A percentile compares a stretch with the other conserved stretches of the same genome.
These are phyloP conservation scores for Drosophila siamana DNA, from an alignment of 2,888 invertebrate species.

Conservation along the genomic window DNA sequence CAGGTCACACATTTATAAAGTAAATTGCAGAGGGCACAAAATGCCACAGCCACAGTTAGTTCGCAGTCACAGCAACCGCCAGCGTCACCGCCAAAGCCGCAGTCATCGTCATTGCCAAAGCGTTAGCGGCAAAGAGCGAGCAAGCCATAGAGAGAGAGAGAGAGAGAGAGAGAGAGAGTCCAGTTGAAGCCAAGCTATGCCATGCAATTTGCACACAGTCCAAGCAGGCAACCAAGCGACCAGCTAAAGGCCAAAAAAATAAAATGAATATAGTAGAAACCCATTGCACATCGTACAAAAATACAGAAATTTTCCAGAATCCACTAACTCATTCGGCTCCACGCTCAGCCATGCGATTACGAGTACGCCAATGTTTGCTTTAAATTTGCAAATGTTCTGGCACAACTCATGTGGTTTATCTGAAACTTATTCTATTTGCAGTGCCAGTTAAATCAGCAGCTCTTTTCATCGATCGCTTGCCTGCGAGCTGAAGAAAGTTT, in stretches of 20 bases:
- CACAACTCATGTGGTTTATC: conserved; percentile 27
- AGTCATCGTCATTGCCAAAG: background rate
- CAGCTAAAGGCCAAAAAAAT: conserved; percentile 13
- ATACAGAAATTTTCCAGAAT: conserved; percentile 29
- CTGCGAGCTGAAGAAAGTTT: too few species aligned
- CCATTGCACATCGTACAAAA: conserved; percentile 6
- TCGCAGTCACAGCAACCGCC: background rate
- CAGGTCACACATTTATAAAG: conserved; percentile 39
- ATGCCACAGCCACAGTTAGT: conserved; percentile 37
- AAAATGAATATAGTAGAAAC: too few species aligned
- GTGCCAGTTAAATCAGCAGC: background rate
- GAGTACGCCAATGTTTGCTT: conserved; percentile 4
- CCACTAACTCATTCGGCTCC: background rate
- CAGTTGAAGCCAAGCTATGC: conserved; percentile 22
- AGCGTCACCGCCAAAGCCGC: background rate
- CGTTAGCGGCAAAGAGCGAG: background rate
- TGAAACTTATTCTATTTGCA: conserved; percentile 16
- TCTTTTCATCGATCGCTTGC: too few species aligned
- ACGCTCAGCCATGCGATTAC: conserved; percentile 1
- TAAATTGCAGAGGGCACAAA: conserved; percentile 44
- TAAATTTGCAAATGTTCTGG: conserved; percentile 2
- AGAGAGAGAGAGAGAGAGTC: background rate
- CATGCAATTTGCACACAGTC: conserved; percentile 37
- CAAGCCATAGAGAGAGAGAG: background rate
- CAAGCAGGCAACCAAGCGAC: conserved; percentile 8